Conservation (phyloP, 2,888 invertebrate genomes). For the Eupeodes luniger region DNA sequence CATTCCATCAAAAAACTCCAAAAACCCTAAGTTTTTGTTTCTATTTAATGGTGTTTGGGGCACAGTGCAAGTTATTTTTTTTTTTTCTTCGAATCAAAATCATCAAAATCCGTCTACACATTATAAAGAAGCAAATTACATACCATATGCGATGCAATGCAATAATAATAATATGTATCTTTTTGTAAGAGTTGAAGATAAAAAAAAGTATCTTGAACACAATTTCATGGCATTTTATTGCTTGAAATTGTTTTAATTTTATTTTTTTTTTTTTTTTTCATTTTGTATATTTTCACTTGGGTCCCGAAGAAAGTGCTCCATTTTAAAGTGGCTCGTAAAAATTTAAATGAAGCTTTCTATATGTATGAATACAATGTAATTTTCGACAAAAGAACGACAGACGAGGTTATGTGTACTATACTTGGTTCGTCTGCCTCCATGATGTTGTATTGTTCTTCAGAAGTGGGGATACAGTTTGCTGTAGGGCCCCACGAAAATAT, state of each 20-base stretch:
- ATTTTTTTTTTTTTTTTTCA: constrained; percentile 5
- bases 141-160: constrained; percentile 40
- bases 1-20: not conserved
- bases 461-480: not conserved
- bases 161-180: constrained; percentile 8
- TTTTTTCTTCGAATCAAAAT: constrained; percentile 16
- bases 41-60: constrained; percentile 32
- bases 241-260: constrained; percentile 19
- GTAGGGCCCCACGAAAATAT: not conserved
- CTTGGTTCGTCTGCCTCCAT: constrained; percentile 14
- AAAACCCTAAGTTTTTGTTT: constrained; percentile 24
- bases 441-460: not conserved
- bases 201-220: constrained; percentile 23
- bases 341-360: constrained; percentile 38
- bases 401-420: constrained; percentile 1
- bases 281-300: constrained; percentile 12
- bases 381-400: not conserved
- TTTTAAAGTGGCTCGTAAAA: constrained; percentile 47
- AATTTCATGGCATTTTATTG: constrained; percentile 41
- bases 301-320: constrained; percentile 29
- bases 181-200: constrained; percentile 17
- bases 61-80: constrained; percentile 3
- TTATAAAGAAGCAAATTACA: constrained; percentile 43
- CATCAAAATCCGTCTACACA: constrained; percentile 31
- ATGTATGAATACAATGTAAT: not conserved